A percentile compares a stretch with the other conserved stretches of the same genome.
Conservation (phyloP, 2,888 invertebrate genomes). For the Sphecodes monilicornis region DNA sequence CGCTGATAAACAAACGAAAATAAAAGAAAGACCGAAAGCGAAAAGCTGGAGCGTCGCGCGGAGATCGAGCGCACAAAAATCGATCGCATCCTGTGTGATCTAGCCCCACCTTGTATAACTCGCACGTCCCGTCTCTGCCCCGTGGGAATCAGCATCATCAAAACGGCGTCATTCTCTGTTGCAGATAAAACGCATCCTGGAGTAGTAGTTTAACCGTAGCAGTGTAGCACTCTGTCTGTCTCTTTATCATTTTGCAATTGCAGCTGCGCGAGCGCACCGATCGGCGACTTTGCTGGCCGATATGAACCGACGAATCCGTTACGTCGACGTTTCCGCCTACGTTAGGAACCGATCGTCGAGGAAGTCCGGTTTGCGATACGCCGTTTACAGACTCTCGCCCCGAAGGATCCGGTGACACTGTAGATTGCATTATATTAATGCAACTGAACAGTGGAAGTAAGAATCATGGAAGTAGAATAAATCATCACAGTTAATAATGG, state of each 20-base stretch:
- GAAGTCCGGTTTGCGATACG: constrained; percentile 5
- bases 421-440: constrained; percentile 55
- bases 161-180: constrained; percentile 75
- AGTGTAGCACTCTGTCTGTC: constrained; percentile 60
- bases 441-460: not conserved
- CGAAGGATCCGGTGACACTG: constrained; percentile 15
- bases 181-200: constrained; percentile 80
- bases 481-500: not conserved
- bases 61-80: constrained; percentile 4
- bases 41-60: constrained; percentile 1
- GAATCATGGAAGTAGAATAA: too few relatives aligned
- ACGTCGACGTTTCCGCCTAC: not conserved
- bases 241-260: constrained; percentile 73
- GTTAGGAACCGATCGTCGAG: not conserved
- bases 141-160: constrained; percentile 47
- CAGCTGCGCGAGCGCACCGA: constrained; percentile 54
- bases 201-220: constrained; percentile 78
- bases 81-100: constrained; percentile 29
- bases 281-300: not conserved
- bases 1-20: constrained; percentile 15
- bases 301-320: not conserved
- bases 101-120: constrained; percentile 40
- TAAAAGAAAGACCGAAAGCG: not conserved
- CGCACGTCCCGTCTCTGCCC: constrained; percentile 18
- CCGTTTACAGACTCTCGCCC: constrained; percentile 11